phyloP scores from a whole-genome alignment of 2,888 invertebrate species.

The Bursaphelenchus okinawaensis region DNA sequence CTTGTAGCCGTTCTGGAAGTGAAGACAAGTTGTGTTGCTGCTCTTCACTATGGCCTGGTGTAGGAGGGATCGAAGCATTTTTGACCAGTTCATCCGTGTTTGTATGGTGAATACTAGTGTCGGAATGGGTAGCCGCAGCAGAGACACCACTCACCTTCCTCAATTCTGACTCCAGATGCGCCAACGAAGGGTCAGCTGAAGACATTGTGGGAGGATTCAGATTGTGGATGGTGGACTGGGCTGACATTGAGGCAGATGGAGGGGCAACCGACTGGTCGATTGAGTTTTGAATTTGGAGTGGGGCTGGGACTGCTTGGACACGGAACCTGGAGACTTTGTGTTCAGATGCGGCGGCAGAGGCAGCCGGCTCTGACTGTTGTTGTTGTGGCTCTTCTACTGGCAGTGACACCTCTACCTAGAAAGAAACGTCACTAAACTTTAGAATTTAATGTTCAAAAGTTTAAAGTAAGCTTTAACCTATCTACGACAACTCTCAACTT shows the following conservation, averaged over 20 bases:
- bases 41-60: conserved; percentile 5
- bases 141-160: conserved; percentile 34
- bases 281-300: conserved; percentile 12
- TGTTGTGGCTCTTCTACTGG: no score
- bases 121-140: conserved; percentile 8
- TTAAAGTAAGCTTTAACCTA: no score
- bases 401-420: no score
- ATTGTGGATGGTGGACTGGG: conserved; percentile 13
- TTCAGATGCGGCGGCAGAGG: conserved; percentile 3
- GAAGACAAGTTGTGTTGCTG: conserved; percentile 8
- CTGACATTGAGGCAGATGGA: conserved; percentile 3
- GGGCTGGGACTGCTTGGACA: conserved; percentile 25
- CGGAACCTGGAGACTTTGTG: conserved; percentile 21
- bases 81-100: neutral
- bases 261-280: neutral
- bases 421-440: no score
- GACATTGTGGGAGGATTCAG: neutral
- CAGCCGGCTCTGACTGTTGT: conserved; percentile 2
- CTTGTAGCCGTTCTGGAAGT: conserved; percentile 10
- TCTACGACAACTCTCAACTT: no score
- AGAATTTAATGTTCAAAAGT: no score
- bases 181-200: conserved; percentile 24
- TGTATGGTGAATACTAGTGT: neutral
- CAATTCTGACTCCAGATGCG: conserved; percentile 34
- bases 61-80: conserved; percentile 11